Percentiles rank a stretch among this genome's conserved stretches.
These are phyloP conservation scores for Neodon shergylaensis DNA, from an alignment of 2,113 vertebrate species.

Conservation along the genomic window DNA sequence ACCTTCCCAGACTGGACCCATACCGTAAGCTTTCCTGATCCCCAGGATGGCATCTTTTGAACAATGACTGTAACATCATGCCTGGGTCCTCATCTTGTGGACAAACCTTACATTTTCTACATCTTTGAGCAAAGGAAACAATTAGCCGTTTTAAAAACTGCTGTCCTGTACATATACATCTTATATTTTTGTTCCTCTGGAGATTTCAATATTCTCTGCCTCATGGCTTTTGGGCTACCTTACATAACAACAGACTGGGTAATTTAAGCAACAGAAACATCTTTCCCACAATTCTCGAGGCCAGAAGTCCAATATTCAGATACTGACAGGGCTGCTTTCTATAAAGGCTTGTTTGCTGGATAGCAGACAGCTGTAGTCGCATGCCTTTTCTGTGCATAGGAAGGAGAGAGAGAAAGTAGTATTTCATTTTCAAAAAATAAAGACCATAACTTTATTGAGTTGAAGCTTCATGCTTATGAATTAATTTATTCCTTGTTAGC, in stretches of 20 bases:
- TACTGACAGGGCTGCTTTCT: not conserved
- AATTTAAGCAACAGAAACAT: not conserved
- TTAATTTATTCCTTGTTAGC: not conserved
- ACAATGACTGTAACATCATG: no score
- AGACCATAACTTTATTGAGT: not conserved
- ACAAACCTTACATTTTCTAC: not conserved
- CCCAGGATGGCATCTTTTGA: not conserved
- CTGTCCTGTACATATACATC: not conserved
- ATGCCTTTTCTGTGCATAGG: slow-evolving; percentile 77
- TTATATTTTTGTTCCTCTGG: not conserved
- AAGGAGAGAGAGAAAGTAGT: not conserved
- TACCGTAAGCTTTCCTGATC: no score
- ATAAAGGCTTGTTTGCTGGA: not conserved
- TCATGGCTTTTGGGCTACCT: not conserved
- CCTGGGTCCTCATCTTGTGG: not conserved
- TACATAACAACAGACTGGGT: not conserved
- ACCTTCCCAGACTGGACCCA: not conserved
- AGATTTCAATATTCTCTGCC: not conserved
- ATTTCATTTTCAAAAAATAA: not conserved
- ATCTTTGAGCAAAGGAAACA: not conserved
- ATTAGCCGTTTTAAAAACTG: no score
- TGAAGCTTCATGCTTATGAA: not conserved
- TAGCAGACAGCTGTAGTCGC: not conserved
- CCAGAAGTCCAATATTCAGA: not conserved
- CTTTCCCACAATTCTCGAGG: not conserved